Evolutionary conservation across 30 jellyfish, hydroid and myxozoan genomes (phyloP).

Genomic region (Aurelia sp.): DNA sequence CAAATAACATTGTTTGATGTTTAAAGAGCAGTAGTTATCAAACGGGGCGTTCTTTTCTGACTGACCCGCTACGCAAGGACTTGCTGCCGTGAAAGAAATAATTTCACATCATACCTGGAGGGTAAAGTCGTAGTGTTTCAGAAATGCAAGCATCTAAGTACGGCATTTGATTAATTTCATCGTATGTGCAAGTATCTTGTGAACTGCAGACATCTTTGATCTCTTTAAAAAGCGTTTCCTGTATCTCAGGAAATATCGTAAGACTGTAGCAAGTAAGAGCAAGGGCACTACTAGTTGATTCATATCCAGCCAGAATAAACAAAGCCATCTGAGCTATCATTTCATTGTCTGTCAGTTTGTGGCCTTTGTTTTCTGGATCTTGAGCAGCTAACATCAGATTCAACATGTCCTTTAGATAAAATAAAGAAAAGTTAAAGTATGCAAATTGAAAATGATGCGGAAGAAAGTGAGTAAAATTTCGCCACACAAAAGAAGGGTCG

Average conservation of each 20-base stretch:
- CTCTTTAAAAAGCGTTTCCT: constrained; percentile 70
- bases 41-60: too few relatives aligned
- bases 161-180: constrained; percentile 47
- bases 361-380: constrained; percentile 48
- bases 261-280: constrained; percentile 57
- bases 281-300: constrained; percentile 64
- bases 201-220: constrained; percentile 43
- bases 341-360: constrained; percentile 64
- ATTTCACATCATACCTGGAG: constrained; percentile 42
- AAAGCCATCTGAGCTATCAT: constrained; percentile 58
- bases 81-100: too few relatives aligned
- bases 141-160: constrained; percentile 67
- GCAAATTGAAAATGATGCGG: too few relatives aligned
- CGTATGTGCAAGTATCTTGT: constrained; percentile 53
- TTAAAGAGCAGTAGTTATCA: too few relatives aligned
- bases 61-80: too few relatives aligned
- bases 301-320: constrained; percentile 78
- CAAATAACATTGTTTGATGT: too few relatives aligned
- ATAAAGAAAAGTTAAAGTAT: too few relatives aligned
- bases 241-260: constrained; percentile 69
- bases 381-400: constrained; percentile 59
- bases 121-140: constrained; percentile 67
- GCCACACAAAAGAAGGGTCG: too few relatives aligned
- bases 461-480: too few relatives aligned
- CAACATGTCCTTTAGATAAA: constrained; percentile 54